Base-by-base conservation (phyloP, 2,797 vertebrate species). In the Crypturellus tataupa region DNA sequence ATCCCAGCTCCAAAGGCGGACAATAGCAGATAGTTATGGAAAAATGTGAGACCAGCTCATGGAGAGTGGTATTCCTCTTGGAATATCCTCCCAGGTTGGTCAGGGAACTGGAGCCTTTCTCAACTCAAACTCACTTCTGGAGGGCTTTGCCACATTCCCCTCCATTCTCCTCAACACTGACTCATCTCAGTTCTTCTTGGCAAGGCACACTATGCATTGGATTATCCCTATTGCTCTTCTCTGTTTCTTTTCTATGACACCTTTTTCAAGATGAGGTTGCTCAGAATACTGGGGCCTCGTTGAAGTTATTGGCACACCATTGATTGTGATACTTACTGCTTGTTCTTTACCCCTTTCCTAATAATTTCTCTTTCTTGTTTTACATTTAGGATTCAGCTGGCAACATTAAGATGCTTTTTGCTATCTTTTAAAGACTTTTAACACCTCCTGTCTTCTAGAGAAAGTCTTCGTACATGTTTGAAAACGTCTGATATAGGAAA, bases 241-340 rank as follows among this genome's bases (percentile, higher is more conserved):
- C 85, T 25, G n/a, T 37, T 80, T 24, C 15, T 1, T 0, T 1
- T 49, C 46, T 49, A 11, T 71, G 23, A 7, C 0, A 0, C 29
- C 3, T 4, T 39, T 89, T 47, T 64, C 18, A 67, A 47, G n/a
- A 12, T 15, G 15, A 63, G 8, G 49, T 16, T 27, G 9, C 27
- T 55, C 37, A 84, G 37, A 33, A 86, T 51, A 49, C 6, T 7
- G 2, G 5, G 27, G 42, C 23, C 42, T 53, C 9, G 6, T 5
- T 55, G 3, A 23, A 35, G 23, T 14, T 17, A 33, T 0, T 4
- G 37, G 5, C 14, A 12, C 0, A 10, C 3, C 1, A 2, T 4
- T 67, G 46, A 33, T 73, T 27, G 29, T 42, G 7, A 42, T 7
- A 3, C 13, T 35, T 55, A 83, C 8, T 49, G 1, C 8, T 16